A percentile compares a stretch with the other conserved stretches of the same genome.
These are phyloP conservation scores for Drosophila lacicola DNA, from an alignment of 2,888 invertebrate genomes.

Conservation along the genomic window DNA sequence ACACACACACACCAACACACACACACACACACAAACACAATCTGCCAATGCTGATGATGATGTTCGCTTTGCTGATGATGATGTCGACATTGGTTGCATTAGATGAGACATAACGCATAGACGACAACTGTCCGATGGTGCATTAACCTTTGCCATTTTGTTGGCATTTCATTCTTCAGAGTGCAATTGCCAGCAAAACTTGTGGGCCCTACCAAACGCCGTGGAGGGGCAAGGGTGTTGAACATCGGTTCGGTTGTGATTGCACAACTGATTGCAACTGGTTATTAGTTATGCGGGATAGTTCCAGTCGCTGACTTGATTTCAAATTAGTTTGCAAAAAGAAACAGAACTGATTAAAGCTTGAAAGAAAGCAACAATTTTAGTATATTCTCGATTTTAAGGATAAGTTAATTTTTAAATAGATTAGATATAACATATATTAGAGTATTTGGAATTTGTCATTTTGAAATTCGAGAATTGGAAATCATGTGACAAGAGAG, in stretches of 20 bases:
- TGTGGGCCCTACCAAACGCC: neutral
- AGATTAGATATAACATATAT: too few relatives aligned
- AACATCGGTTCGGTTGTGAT: slow-evolving; percentile 27
- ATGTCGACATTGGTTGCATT: slow-evolving; percentile 58
- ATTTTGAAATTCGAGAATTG: too few relatives aligned
- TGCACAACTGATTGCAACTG: slow-evolving; percentile 26
- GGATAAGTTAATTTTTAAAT: too few relatives aligned
- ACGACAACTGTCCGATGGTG: slow-evolving; percentile 65
- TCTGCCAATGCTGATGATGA: slow-evolving; percentile 19
- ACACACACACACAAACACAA: slow-evolving; percentile 7
- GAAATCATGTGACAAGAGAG: too few relatives aligned
- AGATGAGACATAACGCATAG: slow-evolving; percentile 53
- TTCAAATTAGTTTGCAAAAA: neutral
- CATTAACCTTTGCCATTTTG: slow-evolving; percentile 70
- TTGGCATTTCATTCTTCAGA: slow-evolving; percentile 21
- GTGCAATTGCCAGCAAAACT: slow-evolving; percentile 31
- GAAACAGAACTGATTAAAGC: neutral
- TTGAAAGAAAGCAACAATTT: neutral
- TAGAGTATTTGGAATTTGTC: too few relatives aligned
- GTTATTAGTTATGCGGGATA: slow-evolving; percentile 2
- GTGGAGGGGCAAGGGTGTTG: neutral
- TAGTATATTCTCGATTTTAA: too few relatives aligned
- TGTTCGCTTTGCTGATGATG: slow-evolving; percentile 41
- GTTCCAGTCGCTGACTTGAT: neutral
- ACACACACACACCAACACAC: neutral